A percentile compares a stretch with the other conserved stretches of the same genome.
Conservation (phyloP, 2,888 invertebrate species). For the Tortricodes alternella region DNA sequence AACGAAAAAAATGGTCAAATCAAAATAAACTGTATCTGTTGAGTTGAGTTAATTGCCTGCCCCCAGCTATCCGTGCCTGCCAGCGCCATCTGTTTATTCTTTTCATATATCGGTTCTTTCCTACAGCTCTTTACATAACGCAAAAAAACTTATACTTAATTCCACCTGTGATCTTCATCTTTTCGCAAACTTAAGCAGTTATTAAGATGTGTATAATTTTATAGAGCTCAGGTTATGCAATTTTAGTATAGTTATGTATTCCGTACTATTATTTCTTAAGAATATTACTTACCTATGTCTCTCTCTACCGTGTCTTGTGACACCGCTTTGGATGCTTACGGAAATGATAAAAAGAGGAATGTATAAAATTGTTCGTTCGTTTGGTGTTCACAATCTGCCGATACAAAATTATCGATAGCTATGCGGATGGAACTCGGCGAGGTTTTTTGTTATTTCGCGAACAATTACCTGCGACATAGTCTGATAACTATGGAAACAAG, state of each 20-base stretch:
- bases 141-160: no score
- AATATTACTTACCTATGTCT: background rate
- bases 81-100: no score
- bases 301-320: no score
- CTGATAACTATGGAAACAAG: slow-evolving; percentile 70
- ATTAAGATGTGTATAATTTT: background rate
- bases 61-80: no score
- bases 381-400: slow-evolving; percentile 25
- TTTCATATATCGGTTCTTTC: no score
- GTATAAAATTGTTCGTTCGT: slow-evolving; percentile 17
- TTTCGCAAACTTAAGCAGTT: no score
- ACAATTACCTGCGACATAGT: slow-evolving; percentile 71
- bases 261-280: background rate
- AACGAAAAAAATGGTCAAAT: no score
- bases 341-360: slow-evolving; percentile 16
- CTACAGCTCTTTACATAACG: no score
- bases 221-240: background rate
- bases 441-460: slow-evolving; percentile 54
- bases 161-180: no score
- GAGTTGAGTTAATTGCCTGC: no score
- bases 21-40: no score
- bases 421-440: slow-evolving; percentile 60
- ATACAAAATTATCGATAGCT: slow-evolving; percentile 39
- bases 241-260: background rate
- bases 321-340: slow-evolving; percentile 9